Base-by-base conservation (phyloP, 2,888 invertebrate species). In the Omphaloscelis lunosa region DNA sequence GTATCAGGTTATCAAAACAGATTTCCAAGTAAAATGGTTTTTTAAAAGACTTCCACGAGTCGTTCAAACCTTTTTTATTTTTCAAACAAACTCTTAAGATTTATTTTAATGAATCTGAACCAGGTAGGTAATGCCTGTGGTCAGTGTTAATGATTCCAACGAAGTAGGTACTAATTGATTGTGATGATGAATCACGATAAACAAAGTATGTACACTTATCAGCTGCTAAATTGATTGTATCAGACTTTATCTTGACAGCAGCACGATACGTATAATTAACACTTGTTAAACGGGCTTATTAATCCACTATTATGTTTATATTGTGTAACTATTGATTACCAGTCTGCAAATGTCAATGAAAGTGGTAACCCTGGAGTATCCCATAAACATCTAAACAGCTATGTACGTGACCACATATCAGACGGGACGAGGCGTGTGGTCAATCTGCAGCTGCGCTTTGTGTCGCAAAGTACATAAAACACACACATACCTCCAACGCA, bases 391-490 rank as follows among this genome's bases (percentile, higher is more conserved):
- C 80, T 84, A 86, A 75, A 80, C 74, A 87, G 75, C 77, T 80
- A 77, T 51, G 51, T 86, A 88, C 82, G 84, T 89, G 89, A 91
- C 90, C 90, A 89, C 91, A 92, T 92, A 91, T 92, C 89, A 90
- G 80, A 82, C 81, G 77, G 88, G 84, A 88, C 90, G 86, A 90
- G 89, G 90, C 91, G 93, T 94, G 94, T 92, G 93, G 93, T 93
- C 93, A 93, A 88, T 91, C 91, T 90, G 90, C 94, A 94, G 93
- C 93, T 94, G 94, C 86, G 91, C 90, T 87, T 88, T 91, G 88
- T 92, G 90, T 92, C 89, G 90, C 91, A 89, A 91, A 91, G 88
- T 90, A 92, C 89, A 92, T 91, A 90, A 91, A 92, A 90, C 89
- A 89, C 86, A 88, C 87, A 88, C 79, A 86, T 80, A 80, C 82